phyloP scores from a whole-genome alignment of 2,888 invertebrate species.

The Antitype chi region DNA sequence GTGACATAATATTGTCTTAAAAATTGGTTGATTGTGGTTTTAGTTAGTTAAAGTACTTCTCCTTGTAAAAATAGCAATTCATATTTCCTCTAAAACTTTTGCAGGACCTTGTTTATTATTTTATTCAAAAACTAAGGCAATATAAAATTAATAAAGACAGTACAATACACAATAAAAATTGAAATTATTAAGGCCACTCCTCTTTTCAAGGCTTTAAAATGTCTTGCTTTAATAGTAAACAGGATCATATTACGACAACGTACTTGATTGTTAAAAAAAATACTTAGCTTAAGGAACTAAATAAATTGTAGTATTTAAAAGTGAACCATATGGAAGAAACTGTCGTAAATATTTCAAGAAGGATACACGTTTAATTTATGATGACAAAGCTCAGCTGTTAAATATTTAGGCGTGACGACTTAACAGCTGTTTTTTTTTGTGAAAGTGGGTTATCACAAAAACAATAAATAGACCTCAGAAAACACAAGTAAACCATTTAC shows the following conservation, averaged over 20 bases:
- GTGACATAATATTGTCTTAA: not conserved
- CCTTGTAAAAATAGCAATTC: not conserved
- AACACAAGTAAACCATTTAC: slow-evolving; percentile 46
- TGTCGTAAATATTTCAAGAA: not conserved
- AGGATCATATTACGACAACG: not conserved
- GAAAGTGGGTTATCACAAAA: slow-evolving; percentile 80
- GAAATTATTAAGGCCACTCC: not conserved
- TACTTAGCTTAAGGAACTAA: not conserved
- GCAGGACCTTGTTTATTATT: not conserved
- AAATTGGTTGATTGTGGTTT: too few species aligned
- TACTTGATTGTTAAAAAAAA: not conserved
- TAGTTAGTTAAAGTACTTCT: not conserved
- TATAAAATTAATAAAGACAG: not conserved
- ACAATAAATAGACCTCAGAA: slow-evolving; percentile 44
- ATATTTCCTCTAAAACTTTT: not conserved
- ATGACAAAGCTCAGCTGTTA: slow-evolving; percentile 78
- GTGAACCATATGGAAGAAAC: not conserved
- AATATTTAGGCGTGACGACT: slow-evolving; percentile 79
- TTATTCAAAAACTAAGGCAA: not conserved
- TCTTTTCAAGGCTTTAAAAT: not conserved
- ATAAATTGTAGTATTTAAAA: not conserved
- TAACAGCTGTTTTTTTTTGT: slow-evolving; percentile 83
- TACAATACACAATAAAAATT: not conserved
- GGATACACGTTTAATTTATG: slow-evolving; percentile 9
- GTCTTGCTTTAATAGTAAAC: not conserved